Evolutionary conservation across 1,140 invertebrate genomes (phyloP).

Genomic region (Brachionus sp.): DNA sequence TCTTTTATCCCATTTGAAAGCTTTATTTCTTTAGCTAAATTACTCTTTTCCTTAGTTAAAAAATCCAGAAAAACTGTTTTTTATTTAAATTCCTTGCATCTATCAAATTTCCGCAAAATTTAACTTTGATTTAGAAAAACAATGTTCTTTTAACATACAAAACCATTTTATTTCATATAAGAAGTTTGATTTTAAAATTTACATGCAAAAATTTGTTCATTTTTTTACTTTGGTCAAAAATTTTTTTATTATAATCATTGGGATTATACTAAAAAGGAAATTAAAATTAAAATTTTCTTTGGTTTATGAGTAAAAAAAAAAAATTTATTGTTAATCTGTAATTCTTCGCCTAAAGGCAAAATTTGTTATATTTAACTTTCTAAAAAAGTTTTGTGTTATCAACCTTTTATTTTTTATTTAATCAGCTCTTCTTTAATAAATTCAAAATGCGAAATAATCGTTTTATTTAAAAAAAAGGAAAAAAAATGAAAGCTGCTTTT

Average conservation of each 20-base stretch:
- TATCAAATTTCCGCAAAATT: neutral
- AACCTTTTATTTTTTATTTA: neutral
- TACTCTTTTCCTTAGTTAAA: neutral
- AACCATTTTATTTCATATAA: neutral
- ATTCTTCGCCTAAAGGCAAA: neutral
- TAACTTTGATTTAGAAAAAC: neutral
- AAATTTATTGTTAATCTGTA: neutral
- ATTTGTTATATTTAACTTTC: neutral
- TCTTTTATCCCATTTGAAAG: neutral
- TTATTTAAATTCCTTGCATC: neutral
- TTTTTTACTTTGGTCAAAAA: neutral
- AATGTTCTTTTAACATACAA: neutral
- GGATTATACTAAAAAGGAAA: neutral
- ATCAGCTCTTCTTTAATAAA: neutral
- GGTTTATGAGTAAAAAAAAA: neutral
- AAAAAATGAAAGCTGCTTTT: too few relatives aligned
- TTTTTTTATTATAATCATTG: neutral
- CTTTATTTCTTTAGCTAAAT: neutral
- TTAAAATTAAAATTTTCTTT: neutral
- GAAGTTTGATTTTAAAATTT: too few relatives aligned
- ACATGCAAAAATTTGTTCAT: neutral
- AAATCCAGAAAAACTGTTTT: neutral
- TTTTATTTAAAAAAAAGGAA: too few relatives aligned
- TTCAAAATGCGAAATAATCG: neutral
- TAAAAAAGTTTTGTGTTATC: neutral